These are phyloP conservation scores for Halcyon senegalensis DNA, from an alignment of 2,113 vertebrate genomes.

Conservation along the genomic window DNA sequence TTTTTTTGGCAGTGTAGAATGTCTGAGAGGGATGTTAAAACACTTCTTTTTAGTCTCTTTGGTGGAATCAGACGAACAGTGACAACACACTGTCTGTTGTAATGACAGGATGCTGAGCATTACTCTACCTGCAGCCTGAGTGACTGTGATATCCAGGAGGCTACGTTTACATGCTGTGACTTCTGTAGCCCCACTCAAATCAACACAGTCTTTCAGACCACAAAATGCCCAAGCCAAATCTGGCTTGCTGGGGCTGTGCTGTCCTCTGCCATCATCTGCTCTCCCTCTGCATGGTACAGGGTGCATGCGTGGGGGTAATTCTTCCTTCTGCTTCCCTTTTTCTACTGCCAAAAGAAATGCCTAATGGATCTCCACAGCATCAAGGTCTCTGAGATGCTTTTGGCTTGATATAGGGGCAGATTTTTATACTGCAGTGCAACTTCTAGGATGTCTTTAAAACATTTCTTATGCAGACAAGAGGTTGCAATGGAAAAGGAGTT, in stretches of 20 bases:
- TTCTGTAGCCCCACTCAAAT: not conserved
- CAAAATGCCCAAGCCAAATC: not conserved
- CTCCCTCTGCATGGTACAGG: not conserved
- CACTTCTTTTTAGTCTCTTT: not conserved
- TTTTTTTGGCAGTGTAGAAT: not conserved
- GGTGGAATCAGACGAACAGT: not conserved
- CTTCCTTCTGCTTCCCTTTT: not conserved
- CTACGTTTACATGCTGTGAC: fast-evolving
- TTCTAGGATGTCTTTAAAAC: not conserved
- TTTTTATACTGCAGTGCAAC: not conserved
- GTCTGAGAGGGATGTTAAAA: not conserved
- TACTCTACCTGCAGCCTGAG: not conserved
- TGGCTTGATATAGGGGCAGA: not conserved
- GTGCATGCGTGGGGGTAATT: fast-evolving
- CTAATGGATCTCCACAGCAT: not conserved
- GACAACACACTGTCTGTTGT: not conserved
- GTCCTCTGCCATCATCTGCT: not conserved
- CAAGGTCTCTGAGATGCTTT: not conserved
- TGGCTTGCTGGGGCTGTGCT: not conserved
- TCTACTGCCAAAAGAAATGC: not conserved
- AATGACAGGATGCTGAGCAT: not conserved
- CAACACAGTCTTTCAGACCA: not conserved
- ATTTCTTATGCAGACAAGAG: not conserved
- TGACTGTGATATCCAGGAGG: not conserved
- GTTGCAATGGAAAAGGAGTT: not conserved